Evolutionary conservation across 2,888 invertebrate genomes (phyloP), one percentile per base, ranked within the genome.

Genomic region (Nemotelus pantherinus): DNA sequence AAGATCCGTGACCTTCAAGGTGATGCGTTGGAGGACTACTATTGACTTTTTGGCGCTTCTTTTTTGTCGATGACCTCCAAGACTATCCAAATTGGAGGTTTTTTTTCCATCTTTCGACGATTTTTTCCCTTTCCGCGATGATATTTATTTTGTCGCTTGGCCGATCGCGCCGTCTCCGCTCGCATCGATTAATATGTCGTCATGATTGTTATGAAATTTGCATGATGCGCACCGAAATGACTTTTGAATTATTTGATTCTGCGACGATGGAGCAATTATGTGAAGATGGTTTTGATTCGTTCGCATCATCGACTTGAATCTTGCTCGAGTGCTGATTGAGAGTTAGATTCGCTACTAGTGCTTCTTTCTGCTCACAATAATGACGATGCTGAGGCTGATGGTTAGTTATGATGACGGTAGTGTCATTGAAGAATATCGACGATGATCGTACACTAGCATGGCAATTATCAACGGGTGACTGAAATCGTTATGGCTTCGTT

Each of bases 11-110:
- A 74, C 74, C 74, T 63, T 74, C 63, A 74, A 74, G 74, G 74
- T 63, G 63, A 48, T 63, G 74, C 74, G 74, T 74, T 74, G 74
- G 74, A 74, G 74, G 74, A 60, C 74, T 74, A 48, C 74, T 63
- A 74, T 74, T 63, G 74, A 60, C 71, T 74, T 63, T 63, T 60
- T 74, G 74, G 48, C 63, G 55, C 74, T 74, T 74, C 74, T 74
- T 47, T 50, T 25, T 41, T 10, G 63, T 48, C 41, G 60, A 41
- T 74, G 74, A 74, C 74, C 74, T 74, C 74, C 74, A 74, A 74
- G 74, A 74, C 43, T 63, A 74, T 74, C 74, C 43, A 60, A 71
- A 71, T 71, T 39, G 41, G 58, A 58, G 63, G 45, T 70, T 10
- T 68, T 47, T 70, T 70, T 44, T 43, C 41, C 70, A 47, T 50